Conservation (phyloP, 2,113 vertebrate species). For the Otis tarda region DNA sequence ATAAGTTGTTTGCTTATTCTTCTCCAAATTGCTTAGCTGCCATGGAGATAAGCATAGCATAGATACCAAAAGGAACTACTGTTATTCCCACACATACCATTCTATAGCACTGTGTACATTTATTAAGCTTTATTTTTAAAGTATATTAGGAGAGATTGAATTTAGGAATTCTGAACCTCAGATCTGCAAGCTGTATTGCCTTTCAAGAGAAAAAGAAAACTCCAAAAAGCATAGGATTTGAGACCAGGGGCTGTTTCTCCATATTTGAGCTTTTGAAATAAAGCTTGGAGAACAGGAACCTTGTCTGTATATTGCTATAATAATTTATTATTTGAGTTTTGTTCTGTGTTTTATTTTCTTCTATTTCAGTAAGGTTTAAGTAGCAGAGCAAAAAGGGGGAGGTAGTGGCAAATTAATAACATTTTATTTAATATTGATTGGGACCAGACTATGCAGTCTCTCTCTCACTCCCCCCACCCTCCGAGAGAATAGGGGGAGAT, state of each 20-base stretch:
- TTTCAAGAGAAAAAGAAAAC: not conserved
- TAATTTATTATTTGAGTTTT: not conserved
- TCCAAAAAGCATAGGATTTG: not conserved
- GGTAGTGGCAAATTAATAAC: not conserved
- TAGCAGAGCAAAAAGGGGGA: not conserved
- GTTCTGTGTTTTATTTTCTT: not conserved
- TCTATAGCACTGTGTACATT: not conserved
- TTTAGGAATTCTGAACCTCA: not conserved
- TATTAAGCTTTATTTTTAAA: not conserved
- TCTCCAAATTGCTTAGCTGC: slow-evolving; percentile 26
- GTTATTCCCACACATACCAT: not conserved
- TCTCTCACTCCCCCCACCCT: too few species aligned
- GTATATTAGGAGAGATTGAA: not conserved
- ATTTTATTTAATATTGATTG: not conserved
- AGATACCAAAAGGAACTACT: not conserved
- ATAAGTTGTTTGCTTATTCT: slow-evolving; percentile 17
- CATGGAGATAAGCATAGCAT: slow-evolving; percentile 34
- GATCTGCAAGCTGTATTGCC: not conserved
- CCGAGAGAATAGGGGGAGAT: too few species aligned
- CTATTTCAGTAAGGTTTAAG: not conserved
- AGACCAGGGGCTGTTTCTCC: not conserved
- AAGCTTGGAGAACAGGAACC: not conserved
- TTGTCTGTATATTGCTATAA: not conserved
- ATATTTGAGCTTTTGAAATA: not conserved
- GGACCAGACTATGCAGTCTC: too few species aligned